phyloP scores from a whole-genome alignment of 2,888 invertebrate genomes.

The Steinernema hermaphroditum region DNA sequence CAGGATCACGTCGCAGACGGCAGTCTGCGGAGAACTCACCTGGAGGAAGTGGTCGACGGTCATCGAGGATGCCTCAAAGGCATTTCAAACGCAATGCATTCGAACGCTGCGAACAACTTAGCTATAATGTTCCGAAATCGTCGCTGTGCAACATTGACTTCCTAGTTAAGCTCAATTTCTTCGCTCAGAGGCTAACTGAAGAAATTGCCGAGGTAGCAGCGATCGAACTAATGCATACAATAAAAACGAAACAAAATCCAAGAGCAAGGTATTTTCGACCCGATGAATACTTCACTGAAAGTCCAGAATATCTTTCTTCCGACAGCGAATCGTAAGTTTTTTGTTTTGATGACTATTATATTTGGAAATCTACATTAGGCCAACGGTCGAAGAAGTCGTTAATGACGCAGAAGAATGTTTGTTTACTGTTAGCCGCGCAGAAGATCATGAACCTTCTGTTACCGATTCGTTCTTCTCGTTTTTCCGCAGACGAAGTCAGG shows the following conservation, averaged over 20 bases:
- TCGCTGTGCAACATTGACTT: constrained; percentile 58
- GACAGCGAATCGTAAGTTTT: constrained; percentile 12
- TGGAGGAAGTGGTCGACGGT: too few species aligned
- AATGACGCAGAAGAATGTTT: neutral
- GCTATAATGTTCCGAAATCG: constrained; percentile 16
- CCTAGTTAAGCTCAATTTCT: constrained; percentile 61
- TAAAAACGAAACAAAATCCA: constrained; percentile 50
- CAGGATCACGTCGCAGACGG: neutral
- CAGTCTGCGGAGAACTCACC: neutral
- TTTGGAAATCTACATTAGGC: neutral
- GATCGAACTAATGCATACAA: constrained; percentile 39
- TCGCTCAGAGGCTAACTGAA: constrained; percentile 61
- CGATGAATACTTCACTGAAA: neutral
- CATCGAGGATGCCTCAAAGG: neutral
- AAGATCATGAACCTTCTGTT: constrained; percentile 27
- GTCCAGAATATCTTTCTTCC: neutral
- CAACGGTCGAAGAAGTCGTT: neutral
- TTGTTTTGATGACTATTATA: neutral
- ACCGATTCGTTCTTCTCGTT: constrained; percentile 36
- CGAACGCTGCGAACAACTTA: constrained; percentile 34
- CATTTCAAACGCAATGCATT: constrained; percentile 29
- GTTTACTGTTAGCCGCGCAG: constrained; percentile 16
- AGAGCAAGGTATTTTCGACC: constrained; percentile 61
- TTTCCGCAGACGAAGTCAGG: constrained; percentile 36
- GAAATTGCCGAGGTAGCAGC: constrained; percentile 60